Evolutionary conservation across 2,113 vertebrate genomes (phyloP), one percentile per base, ranked within the genome.

Genomic region (Oenanthe melanoleuca): DNA sequence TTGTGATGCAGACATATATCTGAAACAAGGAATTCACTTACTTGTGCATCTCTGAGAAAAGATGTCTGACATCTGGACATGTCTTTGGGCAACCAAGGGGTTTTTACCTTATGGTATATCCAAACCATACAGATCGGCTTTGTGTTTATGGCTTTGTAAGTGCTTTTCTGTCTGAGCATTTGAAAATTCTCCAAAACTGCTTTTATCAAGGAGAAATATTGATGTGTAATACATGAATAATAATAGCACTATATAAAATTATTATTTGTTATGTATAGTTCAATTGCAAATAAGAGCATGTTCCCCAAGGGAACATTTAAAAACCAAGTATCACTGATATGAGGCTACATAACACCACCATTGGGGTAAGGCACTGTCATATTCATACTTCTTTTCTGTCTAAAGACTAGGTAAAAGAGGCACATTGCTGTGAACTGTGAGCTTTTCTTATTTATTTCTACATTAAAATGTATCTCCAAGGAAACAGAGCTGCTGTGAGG

Each of bases 401-500:
- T 93, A 52, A 75, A 87, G 63, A 52, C 33, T 45, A 69, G 17
- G 65, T 90, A 86, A 90, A 87, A 88, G 83, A 80, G 71, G 24
- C 63, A 61, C 7, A 4, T 94, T 1, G 2, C 86, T 81, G 45
- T 83, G 84, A 94, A 80, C 72, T 3, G 3, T 57, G 70, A 93
- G 87, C 16, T 91, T 87, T 79, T 88, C 83, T 81, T 92, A 75
- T 92, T 93, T 92, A 86, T 85, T 92, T 94, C 83, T 81, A 79
- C 66, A 85, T 92, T 86, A 87, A 85, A 95, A 91, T 14, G 26
- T 73, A 81, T 96, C 95, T 97, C 96, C 93, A 96, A 97, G 96
- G 97, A 97, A 96, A 94, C 95, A 96, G 88, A 95, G 83, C 60
- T 92, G 64, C 73, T 64, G 52, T 67, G 67, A 85, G 60, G 82